Evolutionary conservation across 2,113 vertebrate genomes (phyloP), one percentile per base, ranked within the genome.

Genomic region (Furnarius figulus): DNA sequence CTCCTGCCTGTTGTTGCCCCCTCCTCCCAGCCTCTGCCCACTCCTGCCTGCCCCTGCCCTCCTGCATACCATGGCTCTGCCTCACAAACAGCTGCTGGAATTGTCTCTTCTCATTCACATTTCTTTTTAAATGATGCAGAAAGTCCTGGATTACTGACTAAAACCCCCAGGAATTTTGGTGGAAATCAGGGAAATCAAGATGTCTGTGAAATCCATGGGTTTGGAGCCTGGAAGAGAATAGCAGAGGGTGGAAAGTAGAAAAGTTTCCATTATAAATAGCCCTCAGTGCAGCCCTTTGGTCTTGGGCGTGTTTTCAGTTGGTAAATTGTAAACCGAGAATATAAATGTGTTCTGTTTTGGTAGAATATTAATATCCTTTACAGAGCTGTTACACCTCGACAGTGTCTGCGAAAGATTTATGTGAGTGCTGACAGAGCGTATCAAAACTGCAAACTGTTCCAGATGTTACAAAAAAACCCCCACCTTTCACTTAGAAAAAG

Each of bases 361-460:
- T 35, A 72, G 93, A 87, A 81, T 91, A 95, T 91, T 90, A 90
- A 89, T 91, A 96, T 77, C 90, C 88, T 91, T 85, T 92, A 92
- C 91, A 92, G 94, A 97, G 95, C 93, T 89, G 76, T 76, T 95
- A 59, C 77, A 68, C 56, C 85, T 87, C 3, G 6, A 82, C 78
- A 56, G 85, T 39, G 85, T 56, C 92, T 93, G 88, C 35, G 92
- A 87, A 83, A 85, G 95, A 93, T 95, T 93, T 62, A 90, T 85
- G 91, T 78, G 78, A 58, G 78, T 22, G 82, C 94, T 80, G 90
- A 89, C 88, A 55, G 84, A 91, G 88, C 47, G 77, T 94, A 96
- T 91, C 97, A 96, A 97, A 97, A 96, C 95, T 97, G 95, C 97
- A 96, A 96, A 97, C 88, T 92, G 90, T 63, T 94, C 95, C 95